Conservation (phyloP, 2,113 vertebrate genomes). For the Psilopsiagon aurifrons region DNA sequence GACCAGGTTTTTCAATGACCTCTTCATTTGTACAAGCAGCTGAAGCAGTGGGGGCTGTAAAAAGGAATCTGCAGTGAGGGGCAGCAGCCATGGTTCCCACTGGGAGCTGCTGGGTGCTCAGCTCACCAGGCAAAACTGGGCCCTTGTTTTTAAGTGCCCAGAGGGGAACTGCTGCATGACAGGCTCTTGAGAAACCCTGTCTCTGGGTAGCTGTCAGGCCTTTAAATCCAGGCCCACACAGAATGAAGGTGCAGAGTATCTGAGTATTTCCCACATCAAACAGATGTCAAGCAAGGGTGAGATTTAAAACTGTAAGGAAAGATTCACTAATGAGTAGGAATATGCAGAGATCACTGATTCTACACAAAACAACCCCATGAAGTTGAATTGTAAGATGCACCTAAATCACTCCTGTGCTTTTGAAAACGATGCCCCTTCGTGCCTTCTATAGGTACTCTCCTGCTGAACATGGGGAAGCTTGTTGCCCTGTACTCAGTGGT, state of each 20-base stretch:
- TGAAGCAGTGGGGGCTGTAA: background rate
- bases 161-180: background rate
- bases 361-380: background rate
- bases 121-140: background rate
- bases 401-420: background rate
- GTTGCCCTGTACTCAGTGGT: background rate
- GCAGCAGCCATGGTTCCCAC: background rate
- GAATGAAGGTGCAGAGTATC: background rate
- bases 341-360: background rate
- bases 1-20: background rate
- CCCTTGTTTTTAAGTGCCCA: background rate
- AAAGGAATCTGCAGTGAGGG: rapidly evolving
- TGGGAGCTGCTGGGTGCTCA: background rate
- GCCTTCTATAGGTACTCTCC: background rate
- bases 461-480: background rate
- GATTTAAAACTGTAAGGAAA: background rate
- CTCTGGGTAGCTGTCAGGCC: background rate
- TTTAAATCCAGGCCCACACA: background rate
- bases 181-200: background rate
- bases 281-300: background rate
- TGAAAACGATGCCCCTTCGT: background rate
- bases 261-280: background rate
- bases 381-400: background rate
- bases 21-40: background rate
- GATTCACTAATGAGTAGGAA: background rate